phyloP scores from a whole-genome alignment of 2,113 vertebrate species.

The Rhea pennata region DNA sequence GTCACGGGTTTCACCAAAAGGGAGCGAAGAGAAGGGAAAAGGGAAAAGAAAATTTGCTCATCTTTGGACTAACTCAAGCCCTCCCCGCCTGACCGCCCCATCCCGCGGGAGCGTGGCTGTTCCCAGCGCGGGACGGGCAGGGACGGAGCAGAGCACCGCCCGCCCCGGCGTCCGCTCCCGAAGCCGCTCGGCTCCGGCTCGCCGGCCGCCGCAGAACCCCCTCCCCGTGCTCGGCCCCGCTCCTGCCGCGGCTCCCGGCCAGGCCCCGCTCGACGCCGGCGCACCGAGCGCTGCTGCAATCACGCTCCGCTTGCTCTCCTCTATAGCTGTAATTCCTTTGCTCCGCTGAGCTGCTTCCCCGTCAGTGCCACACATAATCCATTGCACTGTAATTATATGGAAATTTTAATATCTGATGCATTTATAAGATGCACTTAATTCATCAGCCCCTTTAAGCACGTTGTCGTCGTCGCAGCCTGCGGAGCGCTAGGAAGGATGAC shows the following conservation, averaged over 20 bases:
- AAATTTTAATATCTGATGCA: slow-evolving; percentile 62
- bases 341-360: slow-evolving; percentile 10
- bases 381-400: slow-evolving; percentile 43
- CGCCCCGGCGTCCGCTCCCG: fast-evolving
- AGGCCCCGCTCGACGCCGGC: not conserved
- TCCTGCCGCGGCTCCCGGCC: not conserved
- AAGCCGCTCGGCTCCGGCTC: not conserved
- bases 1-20: too few relatives aligned
- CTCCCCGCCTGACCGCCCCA: not conserved
- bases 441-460: slow-evolving; percentile 50
- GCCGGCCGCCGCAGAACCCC: not conserved
- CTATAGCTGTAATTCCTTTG: not conserved
- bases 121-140: not conserved
- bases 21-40: not conserved
- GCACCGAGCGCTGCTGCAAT: not conserved
- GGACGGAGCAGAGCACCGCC: not conserved
- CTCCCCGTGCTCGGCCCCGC: fast-evolving
- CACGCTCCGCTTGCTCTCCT: not conserved
- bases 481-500: slow-evolving; percentile 13
- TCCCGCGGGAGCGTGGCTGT: not conserved
- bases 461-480: slow-evolving; percentile 32
- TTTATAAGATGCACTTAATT: slow-evolving; percentile 61
- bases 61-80: not conserved
- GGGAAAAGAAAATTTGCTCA: not conserved
- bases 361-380: slow-evolving; percentile 51